Evolutionary conservation across 1,140 invertebrate genomes (phyloP), one percentile per base, ranked within the genome.

Genomic region (Potamilus streckersoni): DNA sequence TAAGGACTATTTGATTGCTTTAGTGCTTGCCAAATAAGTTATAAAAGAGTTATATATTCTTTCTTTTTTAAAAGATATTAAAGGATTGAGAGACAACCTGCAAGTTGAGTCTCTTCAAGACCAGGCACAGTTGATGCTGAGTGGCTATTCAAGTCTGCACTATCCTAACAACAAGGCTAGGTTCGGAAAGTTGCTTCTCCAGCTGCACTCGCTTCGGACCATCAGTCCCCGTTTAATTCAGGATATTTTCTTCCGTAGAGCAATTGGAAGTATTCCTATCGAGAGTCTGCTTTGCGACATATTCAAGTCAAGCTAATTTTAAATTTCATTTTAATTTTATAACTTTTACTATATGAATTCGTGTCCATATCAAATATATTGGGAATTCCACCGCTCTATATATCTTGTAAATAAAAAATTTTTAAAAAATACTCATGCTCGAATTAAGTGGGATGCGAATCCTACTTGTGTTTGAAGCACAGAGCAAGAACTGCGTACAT

Each of bases 21-120:
- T 0, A 49, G 11, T 49, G 38, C 6, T 49, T 49, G 38, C 11
- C 6, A 49, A 8, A 11, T 49, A 49, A 49, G 38, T 11, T 8
- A 8, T 49, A 49, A 49, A 49, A 49, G 38, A 49, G 11, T 0
- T 19, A 62, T 38, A 4, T 38, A 38, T 69, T 69, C 14, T 55
- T 60, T 70, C 61, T 57, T 70, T 65, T 73, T 31, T 87, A 89
- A 68, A 80, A 92, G 92, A 92, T 64, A 83, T 96, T 0, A 92
- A 96, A 73, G 97, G 96, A 6, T 91, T 98, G 49, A 97, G 98
- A 88, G 96, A 99, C 88, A 94, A 96, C 0, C 92, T 94, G 16
- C 96, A 98, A 90, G 97, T 99, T 31, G 97, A 99, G 89, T 96
- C 96, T 85, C 92, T 99, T 0, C 97, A 99, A 89, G 98, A 99